Evolutionary conservation across 2,888 invertebrate genomes (phyloP), one percentile per base, ranked within the genome.

Genomic region (Synanthedon vespiformis): DNA sequence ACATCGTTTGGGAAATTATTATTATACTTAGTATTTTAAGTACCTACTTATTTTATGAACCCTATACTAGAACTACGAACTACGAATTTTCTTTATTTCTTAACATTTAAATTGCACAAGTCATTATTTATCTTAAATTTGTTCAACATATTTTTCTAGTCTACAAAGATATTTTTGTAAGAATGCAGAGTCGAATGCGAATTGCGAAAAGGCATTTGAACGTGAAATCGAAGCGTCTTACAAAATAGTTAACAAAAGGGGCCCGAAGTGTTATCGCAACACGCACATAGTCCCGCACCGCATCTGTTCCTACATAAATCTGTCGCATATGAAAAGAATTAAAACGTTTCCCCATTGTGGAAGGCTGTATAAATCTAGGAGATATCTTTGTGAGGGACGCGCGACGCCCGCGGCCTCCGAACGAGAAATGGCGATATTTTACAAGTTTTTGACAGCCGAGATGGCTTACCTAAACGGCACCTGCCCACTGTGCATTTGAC

Each of bases 371-470:
- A 87, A 86, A 87, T 87, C 86, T 87, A 79, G 63, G 69, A 80
- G 84, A 83, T 85, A 84, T 85, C 80, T 80, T 81, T 79, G 81
- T 80, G 81, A 80, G 79, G 72, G 80, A 77, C 79, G 76, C 77
- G 70, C 67, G 74, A 74, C 76, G 80, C 75, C 74, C 71, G 73
- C 69, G 72, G 74, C 72, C 72, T 67, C 65, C 65, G 69, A 73
- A 78, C 83, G 82, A 80, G 82, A 76, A 77, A 77, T 78, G 80
- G 84, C 89, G 84, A 90, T 90, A 90, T 90, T 90, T 90, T 89
- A 90, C 89, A 88, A 89, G 88, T 90, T 90, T 90, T 89, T 90
- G 90, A 90, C 90, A 90, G 88, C 78, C 83, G 84, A 82, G 89
- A 89, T 89, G 89, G 89, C 88, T 88, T 87, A 86, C 81, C 84